Base-by-base conservation (phyloP, 2,113 vertebrate genomes). In the Oreocharis arfaki region DNA sequence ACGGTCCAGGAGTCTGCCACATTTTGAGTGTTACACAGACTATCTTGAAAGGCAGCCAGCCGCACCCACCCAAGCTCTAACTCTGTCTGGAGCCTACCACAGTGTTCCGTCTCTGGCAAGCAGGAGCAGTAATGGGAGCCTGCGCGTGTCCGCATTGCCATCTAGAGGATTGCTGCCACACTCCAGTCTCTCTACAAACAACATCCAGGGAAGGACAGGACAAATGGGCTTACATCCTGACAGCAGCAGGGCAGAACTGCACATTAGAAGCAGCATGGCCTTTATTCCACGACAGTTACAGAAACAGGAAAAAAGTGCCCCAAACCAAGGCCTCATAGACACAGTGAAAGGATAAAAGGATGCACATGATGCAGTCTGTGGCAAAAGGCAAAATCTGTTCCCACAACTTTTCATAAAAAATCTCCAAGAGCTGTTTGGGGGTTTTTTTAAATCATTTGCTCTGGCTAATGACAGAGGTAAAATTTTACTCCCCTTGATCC, bases 91-190 rank as follows among this genome's bases (percentile, higher is more conserved):
- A 95, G 88, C 90, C 94, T 87, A 76, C 85, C 88, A 87, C 90
- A 65, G 55, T 7, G 75, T 4, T 73, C 61, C 2, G 22, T 32
- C 88, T 88, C 32, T 10, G 59, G 55, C 70, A 78, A 78, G 84
- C 53, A 87, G 44, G 17, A 94, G 37, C 49, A 84, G 17, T 1
- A 41, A 20, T 1, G 22, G 63, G 10, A 90, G 30, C 7, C 76
- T 89, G 44, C 46, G 2, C 6, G 79, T 24, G 64, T 70, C 83
- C 0, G 6, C 92, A 97, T 56, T 95, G 96, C 96, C 96, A 94
- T 33, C 96, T 97, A 97, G 95, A 95, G 96, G 96, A 84, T 4
- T 70, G 44, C 75, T 77, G 57, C 50, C 67, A 86, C 42, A 30
- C 41, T 83, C 69, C 84, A 67, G 33, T 13, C 37, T 46, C 55